A percentile compares a stretch with the other conserved stretches of the same genome.
Evolutionary conservation across 1,140 invertebrate species (phyloP).

Genomic region (Frieseomelitta varia): DNA sequence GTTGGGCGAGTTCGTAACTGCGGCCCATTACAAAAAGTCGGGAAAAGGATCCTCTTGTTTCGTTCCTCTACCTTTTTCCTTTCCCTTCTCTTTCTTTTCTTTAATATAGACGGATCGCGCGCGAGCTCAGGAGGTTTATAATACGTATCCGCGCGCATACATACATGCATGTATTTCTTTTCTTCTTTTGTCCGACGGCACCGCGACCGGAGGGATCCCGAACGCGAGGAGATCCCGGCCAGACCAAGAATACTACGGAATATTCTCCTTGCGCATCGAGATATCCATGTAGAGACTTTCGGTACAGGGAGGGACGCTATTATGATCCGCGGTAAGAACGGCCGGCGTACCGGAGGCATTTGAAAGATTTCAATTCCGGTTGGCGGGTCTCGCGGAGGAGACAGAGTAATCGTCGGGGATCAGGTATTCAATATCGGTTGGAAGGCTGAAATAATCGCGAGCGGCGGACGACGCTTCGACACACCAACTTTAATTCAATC

Average conservation of each 20-base stretch:
- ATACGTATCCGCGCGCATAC: neutral
- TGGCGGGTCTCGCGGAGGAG: slow-evolving; percentile 1
- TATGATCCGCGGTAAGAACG: slow-evolving; percentile 44
- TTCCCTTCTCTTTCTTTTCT: neutral
- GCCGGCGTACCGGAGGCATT: slow-evolving; percentile 33
- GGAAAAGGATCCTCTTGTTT: slow-evolving; percentile 29
- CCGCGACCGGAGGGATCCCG: slow-evolving; percentile 1
- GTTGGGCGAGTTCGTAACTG: slow-evolving; percentile 24
- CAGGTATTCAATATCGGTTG: slow-evolving; percentile 26
- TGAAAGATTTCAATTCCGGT: slow-evolving; percentile 53
- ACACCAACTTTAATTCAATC: slow-evolving; percentile 51
- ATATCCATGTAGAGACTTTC: slow-evolving; percentile 27
- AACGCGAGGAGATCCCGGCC: slow-evolving; percentile 13
- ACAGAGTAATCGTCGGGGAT: slow-evolving; percentile 45
- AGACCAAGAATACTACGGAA: slow-evolving; percentile 36
- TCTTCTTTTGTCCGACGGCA: slow-evolving; percentile 41
- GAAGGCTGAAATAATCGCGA: slow-evolving; percentile 15
- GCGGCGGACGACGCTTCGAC: slow-evolving; percentile 8
- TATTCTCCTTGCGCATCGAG: slow-evolving; percentile 41
- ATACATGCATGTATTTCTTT: slow-evolving; percentile 5
- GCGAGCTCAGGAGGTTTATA: neutral
- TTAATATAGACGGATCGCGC: slow-evolving; percentile 53
- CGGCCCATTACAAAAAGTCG: slow-evolving; percentile 41
- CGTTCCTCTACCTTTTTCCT: neutral
- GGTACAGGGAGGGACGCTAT: slow-evolving; percentile 32